Percentiles rank a stretch among this genome's conserved stretches.
phyloP scores from a whole-genome alignment of 92 coral and sea anemone genomes.

The Diadumene lineata region DNA sequence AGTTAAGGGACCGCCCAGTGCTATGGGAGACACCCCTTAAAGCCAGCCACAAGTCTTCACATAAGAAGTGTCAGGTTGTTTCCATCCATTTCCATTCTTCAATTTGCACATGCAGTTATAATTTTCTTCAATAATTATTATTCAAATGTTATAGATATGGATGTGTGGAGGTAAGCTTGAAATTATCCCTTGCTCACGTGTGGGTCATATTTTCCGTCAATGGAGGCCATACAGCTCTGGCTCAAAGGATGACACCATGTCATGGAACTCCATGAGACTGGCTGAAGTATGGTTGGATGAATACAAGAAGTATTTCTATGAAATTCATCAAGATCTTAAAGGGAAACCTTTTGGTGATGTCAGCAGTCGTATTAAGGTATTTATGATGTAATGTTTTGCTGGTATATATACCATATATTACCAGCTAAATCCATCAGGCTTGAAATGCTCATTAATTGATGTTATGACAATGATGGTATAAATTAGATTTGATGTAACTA shows the following conservation, averaged over 20 bases:
- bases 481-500: no score
- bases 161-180: slow-evolving; percentile 95
- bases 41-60: no score
- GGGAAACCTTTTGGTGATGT: slow-evolving; percentile 78
- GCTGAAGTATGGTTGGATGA: slow-evolving; percentile 99
- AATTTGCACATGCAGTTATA: background rate
- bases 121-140: no score
- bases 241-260: slow-evolving; percentile 82
- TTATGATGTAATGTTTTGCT: background rate
- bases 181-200: slow-evolving; percentile 93
- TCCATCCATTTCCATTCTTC: no score
- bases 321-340: slow-evolving; percentile 50
- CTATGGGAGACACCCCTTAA: no score
- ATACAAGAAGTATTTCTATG: slow-evolving; percentile 84
- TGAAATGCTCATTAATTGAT: no score
- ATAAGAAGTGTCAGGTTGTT: no score
- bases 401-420: background rate
- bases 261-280: slow-evolving; percentile 89
- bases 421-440: no score
- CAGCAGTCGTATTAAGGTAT: slow-evolving; percentile 46
- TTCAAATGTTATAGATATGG: slow-evolving; percentile 98
- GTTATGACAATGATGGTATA: no score
- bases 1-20: no score
- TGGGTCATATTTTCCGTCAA: slow-evolving; percentile 86
- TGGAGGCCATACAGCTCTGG: slow-evolving; percentile 92